Evolutionary conservation across 2,797 vertebrate species (phyloP).

Genomic region (Valencia hispanica): DNA sequence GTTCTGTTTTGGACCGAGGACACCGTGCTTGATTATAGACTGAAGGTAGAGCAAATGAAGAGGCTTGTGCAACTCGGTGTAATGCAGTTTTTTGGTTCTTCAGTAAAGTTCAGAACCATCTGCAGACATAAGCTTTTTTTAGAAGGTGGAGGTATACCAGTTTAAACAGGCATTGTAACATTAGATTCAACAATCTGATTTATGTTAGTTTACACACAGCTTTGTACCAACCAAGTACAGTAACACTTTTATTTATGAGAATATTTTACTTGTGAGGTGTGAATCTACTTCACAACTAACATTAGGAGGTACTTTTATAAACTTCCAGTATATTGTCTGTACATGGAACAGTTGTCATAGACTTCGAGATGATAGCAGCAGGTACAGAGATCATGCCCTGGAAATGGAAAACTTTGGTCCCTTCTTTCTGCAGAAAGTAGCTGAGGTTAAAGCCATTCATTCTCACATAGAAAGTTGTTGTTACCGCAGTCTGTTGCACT

Average conservation of each 20-base stretch:
- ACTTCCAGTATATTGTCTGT: background rate
- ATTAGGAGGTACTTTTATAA: background rate
- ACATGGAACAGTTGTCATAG: background rate
- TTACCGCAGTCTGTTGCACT: background rate
- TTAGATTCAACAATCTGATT: background rate
- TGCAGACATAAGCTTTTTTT: background rate
- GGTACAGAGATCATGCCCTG: too few species aligned
- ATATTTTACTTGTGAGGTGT: too few species aligned
- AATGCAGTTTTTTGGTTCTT: constrained; percentile 9
- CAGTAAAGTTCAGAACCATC: constrained; percentile 2
- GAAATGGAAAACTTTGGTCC: background rate
- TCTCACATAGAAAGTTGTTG: background rate
- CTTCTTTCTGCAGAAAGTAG: too few species aligned
- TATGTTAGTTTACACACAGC: background rate
- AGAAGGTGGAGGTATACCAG: background rate
- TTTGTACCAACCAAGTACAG: background rate
- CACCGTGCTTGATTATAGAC: background rate
- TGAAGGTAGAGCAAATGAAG: constrained; percentile 2
- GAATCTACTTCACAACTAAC: background rate
- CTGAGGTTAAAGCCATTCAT: background rate
- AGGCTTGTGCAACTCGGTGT: constrained; percentile 13
- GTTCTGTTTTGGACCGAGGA: background rate
- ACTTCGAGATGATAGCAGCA: background rate
- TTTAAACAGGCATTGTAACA: background rate
- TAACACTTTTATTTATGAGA: too few species aligned